These are phyloP conservation scores for Mesitornis unicolor DNA, from an alignment of 2,113 vertebrate species.

Conservation along the genomic window DNA sequence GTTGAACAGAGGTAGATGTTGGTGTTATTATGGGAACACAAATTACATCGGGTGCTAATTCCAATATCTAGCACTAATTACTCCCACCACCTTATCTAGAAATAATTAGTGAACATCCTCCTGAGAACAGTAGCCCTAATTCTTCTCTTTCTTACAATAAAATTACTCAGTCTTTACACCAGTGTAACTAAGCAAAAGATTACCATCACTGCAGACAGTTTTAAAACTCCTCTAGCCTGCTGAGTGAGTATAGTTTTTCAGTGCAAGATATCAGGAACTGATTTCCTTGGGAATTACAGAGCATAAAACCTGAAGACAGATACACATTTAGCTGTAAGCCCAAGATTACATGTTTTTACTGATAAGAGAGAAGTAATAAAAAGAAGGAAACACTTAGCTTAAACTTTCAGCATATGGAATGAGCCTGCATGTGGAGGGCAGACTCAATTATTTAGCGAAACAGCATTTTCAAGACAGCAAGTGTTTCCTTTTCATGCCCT, in stretches of 20 bases:
- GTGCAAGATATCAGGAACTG: not conserved
- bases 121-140: not conserved
- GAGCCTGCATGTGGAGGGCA: not conserved
- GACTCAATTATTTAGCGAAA: slow-evolving; percentile 52
- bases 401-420: slow-evolving; percentile 38
- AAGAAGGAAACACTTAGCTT: slow-evolving; percentile 9
- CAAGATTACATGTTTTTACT: not conserved
- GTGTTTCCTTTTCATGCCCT: not conserved
- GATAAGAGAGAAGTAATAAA: slow-evolving; percentile 37
- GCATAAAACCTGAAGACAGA: slow-evolving; percentile 34
- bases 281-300: slow-evolving; percentile 25
- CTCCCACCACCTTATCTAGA: not conserved
- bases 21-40: not conserved
- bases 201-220: not conserved
- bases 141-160: not conserved
- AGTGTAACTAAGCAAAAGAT: slow-evolving; percentile 29
- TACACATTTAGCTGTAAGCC: not conserved
- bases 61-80: slow-evolving; percentile 23
- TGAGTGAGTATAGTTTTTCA: not conserved
- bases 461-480: not conserved
- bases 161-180: slow-evolving; percentile 2
- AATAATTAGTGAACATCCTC: slow-evolving; percentile 31
- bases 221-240: slow-evolving; percentile 11
- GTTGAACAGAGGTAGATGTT: not conserved
- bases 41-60: not conserved